phyloP scores from a whole-genome alignment of 2,888 invertebrate species.

The Phymatocera aterrima region DNA sequence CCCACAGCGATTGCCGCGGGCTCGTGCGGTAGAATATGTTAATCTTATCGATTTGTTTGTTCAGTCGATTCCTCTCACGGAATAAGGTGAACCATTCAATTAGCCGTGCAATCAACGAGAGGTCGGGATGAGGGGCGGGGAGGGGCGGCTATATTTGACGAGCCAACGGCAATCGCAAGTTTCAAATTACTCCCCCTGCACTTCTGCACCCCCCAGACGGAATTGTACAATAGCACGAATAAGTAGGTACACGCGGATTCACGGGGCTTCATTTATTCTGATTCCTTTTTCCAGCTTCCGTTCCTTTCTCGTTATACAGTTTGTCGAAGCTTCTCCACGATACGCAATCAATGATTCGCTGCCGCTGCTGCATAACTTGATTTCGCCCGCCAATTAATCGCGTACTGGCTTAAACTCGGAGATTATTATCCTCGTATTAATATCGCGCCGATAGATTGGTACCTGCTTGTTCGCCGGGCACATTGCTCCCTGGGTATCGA shows the following conservation, averaged over 20 bases:
- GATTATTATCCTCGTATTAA: no score
- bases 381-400: no score
- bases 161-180: not conserved
- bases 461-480: not conserved
- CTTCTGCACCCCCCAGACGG: not conserved
- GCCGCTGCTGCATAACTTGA: no score
- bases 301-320: no score
- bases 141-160: not conserved
- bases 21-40: not conserved
- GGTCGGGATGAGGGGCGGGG: no score
- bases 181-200: constrained; percentile 14
- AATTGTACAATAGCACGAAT: constrained; percentile 20
- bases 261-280: not conserved
- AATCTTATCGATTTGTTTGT: constrained; percentile 21
- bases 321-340: no score
- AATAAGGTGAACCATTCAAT: constrained; percentile 17
- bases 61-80: not conserved
- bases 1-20: not conserved
- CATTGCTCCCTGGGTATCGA: constrained; percentile 1
- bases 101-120: constrained; percentile 17
- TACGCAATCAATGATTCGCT: no score
- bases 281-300: no score
- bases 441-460: no score
- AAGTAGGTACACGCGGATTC: not conserved
- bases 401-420: no score